Conservation (phyloP, 2,797 vertebrate genomes). For the Meda fulgida region DNA sequence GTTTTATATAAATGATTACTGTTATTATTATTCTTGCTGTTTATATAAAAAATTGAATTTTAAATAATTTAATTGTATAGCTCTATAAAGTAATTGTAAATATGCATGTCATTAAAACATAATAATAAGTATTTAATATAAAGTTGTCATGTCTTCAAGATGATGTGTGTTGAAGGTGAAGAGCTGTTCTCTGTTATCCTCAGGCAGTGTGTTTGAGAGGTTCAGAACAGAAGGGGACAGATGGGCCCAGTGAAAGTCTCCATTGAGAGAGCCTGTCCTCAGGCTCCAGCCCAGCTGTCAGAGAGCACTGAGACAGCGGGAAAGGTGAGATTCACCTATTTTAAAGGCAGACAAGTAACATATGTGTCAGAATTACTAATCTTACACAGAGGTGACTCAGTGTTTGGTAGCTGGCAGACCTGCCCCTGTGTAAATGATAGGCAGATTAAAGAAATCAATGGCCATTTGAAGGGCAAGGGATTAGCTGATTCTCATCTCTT, state of each 20-base stretch:
- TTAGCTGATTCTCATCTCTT: slow-evolving; percentile 35
- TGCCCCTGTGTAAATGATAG: slow-evolving; percentile 44
- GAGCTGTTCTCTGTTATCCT: slow-evolving; percentile 51
- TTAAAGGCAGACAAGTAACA: slow-evolving; percentile 50
- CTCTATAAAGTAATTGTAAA: not conserved
- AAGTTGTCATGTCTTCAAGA: not conserved
- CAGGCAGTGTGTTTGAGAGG: slow-evolving; percentile 52
- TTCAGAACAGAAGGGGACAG: slow-evolving; percentile 60
- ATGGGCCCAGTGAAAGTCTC: slow-evolving; percentile 63
- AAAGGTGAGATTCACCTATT: slow-evolving; percentile 63
- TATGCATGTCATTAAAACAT: not conserved
- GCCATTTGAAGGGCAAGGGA: slow-evolving; percentile 6
- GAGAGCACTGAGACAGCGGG: slow-evolving; percentile 50
- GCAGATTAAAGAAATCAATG: slow-evolving; percentile 44
- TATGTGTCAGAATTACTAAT: slow-evolving; percentile 65
- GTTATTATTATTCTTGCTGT: not conserved
- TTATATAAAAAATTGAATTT: too few species aligned
- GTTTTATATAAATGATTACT: not conserved
- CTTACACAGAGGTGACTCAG: slow-evolving; percentile 52
- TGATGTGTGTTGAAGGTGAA: slow-evolving; percentile 35
- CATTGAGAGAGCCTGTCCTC: slow-evolving; percentile 61
- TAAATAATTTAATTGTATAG: not conserved
- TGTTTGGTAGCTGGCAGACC: slow-evolving; percentile 34
- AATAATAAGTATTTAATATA: not conserved
- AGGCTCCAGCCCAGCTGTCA: slow-evolving; percentile 59